A percentile compares a stretch with the other conserved stretches of the same genome.
Evolutionary conservation across 1,140 invertebrate species (phyloP).

Genomic region (Drosophila parvula): DNA sequence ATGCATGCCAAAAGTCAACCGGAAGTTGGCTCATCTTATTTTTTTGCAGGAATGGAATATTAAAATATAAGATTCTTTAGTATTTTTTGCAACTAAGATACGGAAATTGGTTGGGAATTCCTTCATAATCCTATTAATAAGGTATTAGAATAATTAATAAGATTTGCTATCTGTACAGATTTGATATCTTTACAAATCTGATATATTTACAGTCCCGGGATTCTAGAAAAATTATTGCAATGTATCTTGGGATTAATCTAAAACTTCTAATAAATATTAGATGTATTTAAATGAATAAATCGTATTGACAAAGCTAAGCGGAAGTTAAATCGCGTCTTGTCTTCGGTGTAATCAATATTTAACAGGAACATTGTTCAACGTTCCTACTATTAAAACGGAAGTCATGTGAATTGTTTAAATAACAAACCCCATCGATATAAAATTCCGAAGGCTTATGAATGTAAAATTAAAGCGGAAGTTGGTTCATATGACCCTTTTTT

Average conservation of each 20-base stretch:
- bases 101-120: too few species aligned
- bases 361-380: not conserved
- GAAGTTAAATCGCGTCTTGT: conserved; percentile 13
- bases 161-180: too few species aligned
- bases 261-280: not conserved
- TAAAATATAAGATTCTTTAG: not conserved
- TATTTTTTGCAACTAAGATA: not conserved
- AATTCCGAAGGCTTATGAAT: not conserved
- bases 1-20: conserved; percentile 42
- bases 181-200: too few species aligned
- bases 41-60: not conserved
- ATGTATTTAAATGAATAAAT: not conserved
- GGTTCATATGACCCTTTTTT: not conserved
- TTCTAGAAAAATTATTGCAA: too few species aligned
- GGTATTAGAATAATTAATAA: too few species aligned
- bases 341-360: not conserved
- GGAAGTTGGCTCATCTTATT: conserved; percentile 59
- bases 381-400: conserved; percentile 14
- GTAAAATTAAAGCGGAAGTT: conserved; percentile 5
- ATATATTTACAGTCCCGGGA: too few species aligned
- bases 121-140: too few species aligned
- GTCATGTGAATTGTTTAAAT: conserved; percentile 6
- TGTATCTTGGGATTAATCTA: not conserved
- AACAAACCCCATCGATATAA: not conserved
- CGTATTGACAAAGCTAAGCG: conserved; percentile 10